Conservation (phyloP, 1,140 invertebrate species). For the Kradibia gibbosae region DNA sequence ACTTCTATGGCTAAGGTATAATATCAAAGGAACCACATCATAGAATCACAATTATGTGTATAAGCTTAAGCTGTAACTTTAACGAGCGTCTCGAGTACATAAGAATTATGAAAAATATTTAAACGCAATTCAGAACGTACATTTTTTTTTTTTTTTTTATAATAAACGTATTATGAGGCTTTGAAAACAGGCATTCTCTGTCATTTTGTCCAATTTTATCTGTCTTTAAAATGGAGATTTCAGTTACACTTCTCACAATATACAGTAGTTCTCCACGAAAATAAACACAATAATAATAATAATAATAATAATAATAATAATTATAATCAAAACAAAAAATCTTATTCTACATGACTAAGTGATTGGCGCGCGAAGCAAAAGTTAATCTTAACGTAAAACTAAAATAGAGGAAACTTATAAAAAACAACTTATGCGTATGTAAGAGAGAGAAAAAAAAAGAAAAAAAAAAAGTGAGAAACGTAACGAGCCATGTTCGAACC, state of each 20-base stretch:
- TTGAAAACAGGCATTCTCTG: not conserved
- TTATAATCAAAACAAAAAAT: not conserved
- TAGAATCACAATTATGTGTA: constrained; percentile 44
- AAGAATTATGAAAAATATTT: constrained; percentile 46
- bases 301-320: not conserved
- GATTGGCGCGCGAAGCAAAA: constrained; percentile 27
- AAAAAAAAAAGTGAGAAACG: constrained; percentile 38
- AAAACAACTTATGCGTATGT: not conserved
- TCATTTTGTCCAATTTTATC: not conserved
- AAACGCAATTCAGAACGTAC: not conserved
- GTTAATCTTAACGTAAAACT: constrained; percentile 20
- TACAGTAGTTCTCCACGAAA: not conserved
- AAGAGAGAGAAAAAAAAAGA: too few relatives aligned
- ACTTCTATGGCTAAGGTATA: constrained; percentile 52
- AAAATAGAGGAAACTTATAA: not conserved
- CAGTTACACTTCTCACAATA: not conserved
- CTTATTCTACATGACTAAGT: not conserved
- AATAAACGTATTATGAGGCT: not conserved
- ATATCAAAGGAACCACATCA: constrained; percentile 28
- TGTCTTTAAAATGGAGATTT: constrained; percentile 21
- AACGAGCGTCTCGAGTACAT: not conserved
- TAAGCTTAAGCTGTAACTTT: constrained; percentile 27
- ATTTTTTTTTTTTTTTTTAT: not conserved
- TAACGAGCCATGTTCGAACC: not conserved
- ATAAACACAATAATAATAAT: not conserved